A percentile compares a stretch with the other conserved stretches of the same genome.
Evolutionary conservation across 37 sponge, comb jelly and placozoan species (phyloP).

Genomic region (Spongia lamella): DNA sequence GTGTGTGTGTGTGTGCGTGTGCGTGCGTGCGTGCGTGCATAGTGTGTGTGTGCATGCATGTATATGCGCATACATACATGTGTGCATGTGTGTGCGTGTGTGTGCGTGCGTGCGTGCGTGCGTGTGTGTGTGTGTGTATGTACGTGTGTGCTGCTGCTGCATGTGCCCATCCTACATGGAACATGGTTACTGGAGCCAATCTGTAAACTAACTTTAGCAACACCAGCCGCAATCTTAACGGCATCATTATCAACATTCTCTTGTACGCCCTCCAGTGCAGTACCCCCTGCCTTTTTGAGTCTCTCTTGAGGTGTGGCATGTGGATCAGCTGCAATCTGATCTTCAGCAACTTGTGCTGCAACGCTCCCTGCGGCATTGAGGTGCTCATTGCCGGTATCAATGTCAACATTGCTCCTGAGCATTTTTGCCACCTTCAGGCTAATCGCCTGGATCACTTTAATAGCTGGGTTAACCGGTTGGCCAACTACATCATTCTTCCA

Average conservation of each 20-base stretch:
- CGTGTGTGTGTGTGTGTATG: constrained; percentile 2
- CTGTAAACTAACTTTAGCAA: too few species aligned
- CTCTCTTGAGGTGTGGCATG: constrained; percentile 53
- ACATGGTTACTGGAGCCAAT: too few species aligned
- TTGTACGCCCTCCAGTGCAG: constrained; percentile 24
- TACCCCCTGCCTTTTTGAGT: constrained; percentile 31
- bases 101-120: constrained; percentile 19
- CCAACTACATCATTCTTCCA: constrained; percentile 48
- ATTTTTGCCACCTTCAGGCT: constrained; percentile 29
- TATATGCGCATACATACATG: constrained; percentile 17
- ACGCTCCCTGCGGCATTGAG: too few species aligned
- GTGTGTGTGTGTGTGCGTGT: neutral
- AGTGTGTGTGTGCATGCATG: constrained; percentile 7
- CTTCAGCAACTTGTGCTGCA: constrained; percentile 34
- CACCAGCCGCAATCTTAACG: too few species aligned
- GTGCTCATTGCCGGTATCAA: constrained; percentile 2
- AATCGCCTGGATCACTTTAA: constrained; percentile 32
- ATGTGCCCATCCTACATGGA: neutral
- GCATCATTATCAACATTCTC: constrained; percentile 49
- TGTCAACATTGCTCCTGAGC: constrained; percentile 9
- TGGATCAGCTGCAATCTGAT: constrained; percentile 60
- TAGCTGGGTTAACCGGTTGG: constrained; percentile 36
- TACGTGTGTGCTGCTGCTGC: neutral
- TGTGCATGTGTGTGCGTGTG: constrained; percentile 39
- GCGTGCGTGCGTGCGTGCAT: constrained; percentile 12